Evolutionary conservation across 1,140 invertebrate species (phyloP), one percentile per base, ranked within the genome.

Genomic region (Patella vulgata): DNA sequence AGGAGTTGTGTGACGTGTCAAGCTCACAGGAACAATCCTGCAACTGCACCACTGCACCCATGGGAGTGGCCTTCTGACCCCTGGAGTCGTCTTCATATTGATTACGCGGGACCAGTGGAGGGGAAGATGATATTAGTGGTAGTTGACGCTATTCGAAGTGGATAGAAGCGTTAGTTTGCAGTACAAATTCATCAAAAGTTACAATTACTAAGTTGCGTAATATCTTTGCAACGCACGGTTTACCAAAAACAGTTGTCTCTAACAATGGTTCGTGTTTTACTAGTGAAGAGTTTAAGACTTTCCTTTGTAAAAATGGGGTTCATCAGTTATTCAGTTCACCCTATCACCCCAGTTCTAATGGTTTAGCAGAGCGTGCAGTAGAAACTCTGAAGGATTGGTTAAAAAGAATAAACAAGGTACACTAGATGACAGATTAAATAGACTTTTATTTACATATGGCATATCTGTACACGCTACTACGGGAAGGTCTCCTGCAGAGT

Each of bases 51-150:
- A 9, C 31, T 54, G 3, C 3, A n/a, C 21, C 48, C 51, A 54
- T 40, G 51, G 17, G 27, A 54, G 2, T 42, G 25, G 12, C 59
- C 59, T 27, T 9, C n/a, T 1, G 17, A 9, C 11, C 28, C 57
- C 31, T 59, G 57, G 57, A 21, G 79, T 19, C 66, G 86, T 50
- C 40, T 87, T 0, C 86, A 88, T 63, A 73, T 85, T 0, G 87
- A 87, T 67, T 87, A 85, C 68, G 82, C 82, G 3, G 84, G 85
- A 14, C 85, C 81, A 21, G 76, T 82, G 31, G 43, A 76, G 36
- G 71, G 70, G 52, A 54, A 54, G n/a, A n/a, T n/a, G 40, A 62
- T 63, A 31, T 44, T 69, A 5, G 51, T 74, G 11, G 40, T 56
- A 2, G 59, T 68, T 11, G 63, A 72, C 58, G 59, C 52, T 50